A percentile compares a stretch with the other conserved stretches of the same genome.
These are phyloP conservation scores for Camponotus pennsylvanicus DNA, from an alignment of 1,140 invertebrate species.

Conservation along the genomic window DNA sequence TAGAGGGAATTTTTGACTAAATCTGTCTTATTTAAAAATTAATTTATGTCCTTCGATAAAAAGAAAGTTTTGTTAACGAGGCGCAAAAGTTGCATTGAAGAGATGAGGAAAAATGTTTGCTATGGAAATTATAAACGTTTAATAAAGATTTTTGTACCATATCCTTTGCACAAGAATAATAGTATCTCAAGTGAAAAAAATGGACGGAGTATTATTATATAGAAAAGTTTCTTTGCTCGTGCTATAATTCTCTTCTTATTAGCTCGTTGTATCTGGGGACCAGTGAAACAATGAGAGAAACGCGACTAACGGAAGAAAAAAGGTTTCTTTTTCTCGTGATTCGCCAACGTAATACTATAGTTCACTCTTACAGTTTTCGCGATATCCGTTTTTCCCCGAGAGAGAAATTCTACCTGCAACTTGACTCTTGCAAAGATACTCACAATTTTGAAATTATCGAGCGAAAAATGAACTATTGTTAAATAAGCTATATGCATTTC, in stretches of 20 bases:
- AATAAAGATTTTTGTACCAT: background rate
- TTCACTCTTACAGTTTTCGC: background rate
- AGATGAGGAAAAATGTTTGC: background rate
- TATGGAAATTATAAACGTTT: slow-evolving; percentile 22
- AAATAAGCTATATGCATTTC: too few species aligned
- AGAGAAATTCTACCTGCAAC: background rate
- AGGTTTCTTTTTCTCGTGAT: slow-evolving; percentile 16
- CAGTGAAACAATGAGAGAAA: slow-evolving; percentile 51
- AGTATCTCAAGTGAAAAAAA: slow-evolving; percentile 36
- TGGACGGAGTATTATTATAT: slow-evolving; percentile 16
- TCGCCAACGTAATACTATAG: background rate
- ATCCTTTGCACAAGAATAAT: slow-evolving; percentile 16
- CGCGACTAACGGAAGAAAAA: background rate
- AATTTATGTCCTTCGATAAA: background rate
- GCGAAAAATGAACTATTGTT: slow-evolving; percentile 10
- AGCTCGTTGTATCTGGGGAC: background rate
- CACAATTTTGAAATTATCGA: background rate
- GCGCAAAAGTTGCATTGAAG: background rate
- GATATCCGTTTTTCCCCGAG: background rate
- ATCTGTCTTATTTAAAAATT: background rate
- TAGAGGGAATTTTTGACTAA: background rate
- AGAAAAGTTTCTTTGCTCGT: slow-evolving; percentile 17
- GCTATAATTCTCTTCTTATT: background rate
- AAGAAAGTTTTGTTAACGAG: slow-evolving; percentile 9
- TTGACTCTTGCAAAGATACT: background rate